A percentile compares a stretch with the other conserved stretches of the same genome.
These are phyloP conservation scores for Campoplex capitator DNA, from an alignment of 2,888 invertebrate species.

Conservation along the genomic window DNA sequence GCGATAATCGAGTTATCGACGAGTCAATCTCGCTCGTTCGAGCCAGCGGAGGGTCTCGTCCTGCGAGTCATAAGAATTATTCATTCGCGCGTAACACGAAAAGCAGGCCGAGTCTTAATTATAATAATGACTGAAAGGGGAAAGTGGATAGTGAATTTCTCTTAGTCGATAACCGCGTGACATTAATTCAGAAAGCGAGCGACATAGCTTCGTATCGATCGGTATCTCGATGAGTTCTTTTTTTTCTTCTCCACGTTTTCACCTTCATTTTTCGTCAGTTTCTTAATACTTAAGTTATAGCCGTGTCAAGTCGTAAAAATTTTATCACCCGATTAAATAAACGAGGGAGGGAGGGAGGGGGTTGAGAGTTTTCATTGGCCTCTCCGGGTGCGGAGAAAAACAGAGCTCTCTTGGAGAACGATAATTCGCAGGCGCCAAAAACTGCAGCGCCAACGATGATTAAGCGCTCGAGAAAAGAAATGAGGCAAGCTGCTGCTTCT, in stretches of 20 bases:
- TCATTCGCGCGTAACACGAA: constrained; percentile 39
- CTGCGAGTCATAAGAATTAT: constrained; percentile 41
- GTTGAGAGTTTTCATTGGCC: constrained; percentile 30
- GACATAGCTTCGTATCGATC: neutral
- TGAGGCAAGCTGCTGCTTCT: constrained; percentile 44
- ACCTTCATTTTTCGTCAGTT: neutral
- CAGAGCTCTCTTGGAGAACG: constrained; percentile 32
- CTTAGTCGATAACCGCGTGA: constrained; percentile 4
- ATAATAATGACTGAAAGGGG: constrained; percentile 35
- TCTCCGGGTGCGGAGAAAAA: neutral
- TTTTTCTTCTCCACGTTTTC: neutral
- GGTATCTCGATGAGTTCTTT: neutral
- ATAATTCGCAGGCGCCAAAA: constrained; percentile 60
- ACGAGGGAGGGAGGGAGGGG: neutral
- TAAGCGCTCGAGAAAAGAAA: constrained; percentile 65
- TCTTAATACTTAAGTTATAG: neutral
- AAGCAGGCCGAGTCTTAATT: constrained; percentile 19
- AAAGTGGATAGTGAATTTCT: constrained; percentile 21
- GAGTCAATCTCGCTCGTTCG: constrained; percentile 44
- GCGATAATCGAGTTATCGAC: constrained; percentile 70
- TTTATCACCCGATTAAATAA: constrained; percentile 52
- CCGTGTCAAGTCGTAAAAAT: constrained; percentile 40
- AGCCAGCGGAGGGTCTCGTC: constrained; percentile 2
- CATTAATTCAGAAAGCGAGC: constrained; percentile 23
- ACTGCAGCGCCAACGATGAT: constrained; percentile 58